Evolutionary conservation across 1,140 invertebrate species (phyloP).

Genomic region (Diploscapter pachys): DNA sequence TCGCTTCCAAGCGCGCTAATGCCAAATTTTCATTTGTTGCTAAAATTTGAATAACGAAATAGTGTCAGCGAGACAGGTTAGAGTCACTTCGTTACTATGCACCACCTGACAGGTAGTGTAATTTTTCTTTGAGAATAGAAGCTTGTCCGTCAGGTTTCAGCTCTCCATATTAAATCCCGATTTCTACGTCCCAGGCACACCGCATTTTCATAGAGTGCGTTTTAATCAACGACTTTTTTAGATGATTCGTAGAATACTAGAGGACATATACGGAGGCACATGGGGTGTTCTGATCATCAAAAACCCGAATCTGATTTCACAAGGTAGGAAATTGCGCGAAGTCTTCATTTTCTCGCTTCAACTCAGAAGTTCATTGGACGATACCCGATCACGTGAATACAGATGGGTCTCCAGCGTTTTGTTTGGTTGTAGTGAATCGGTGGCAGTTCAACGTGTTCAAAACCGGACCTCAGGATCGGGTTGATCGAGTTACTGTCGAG

Average conservation of each 20-base stretch:
- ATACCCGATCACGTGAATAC: constrained; percentile 52
- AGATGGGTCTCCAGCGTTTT: constrained; percentile 53
- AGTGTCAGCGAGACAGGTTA: too few relatives aligned
- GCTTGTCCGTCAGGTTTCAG: too few relatives aligned
- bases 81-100: too few relatives aligned
- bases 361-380: constrained; percentile 49
- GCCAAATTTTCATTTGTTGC: too few relatives aligned
- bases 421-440: constrained; percentile 39
- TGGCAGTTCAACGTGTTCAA: constrained; percentile 59
- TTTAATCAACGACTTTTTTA: too few relatives aligned
- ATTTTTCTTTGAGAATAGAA: too few relatives aligned
- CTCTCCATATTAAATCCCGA: too few relatives aligned
- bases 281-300: constrained; percentile 55
- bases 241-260: constrained; percentile 54
- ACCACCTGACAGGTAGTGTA: too few relatives aligned
- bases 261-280: constrained; percentile 55
- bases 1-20: too few relatives aligned
- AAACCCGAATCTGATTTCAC: constrained; percentile 45
- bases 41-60: too few relatives aligned
- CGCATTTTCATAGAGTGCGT: too few relatives aligned
- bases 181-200: too few relatives aligned
- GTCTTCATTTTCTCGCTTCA: neutral
- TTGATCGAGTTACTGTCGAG: constrained; percentile 49
- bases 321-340: neutral
- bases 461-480: constrained; percentile 47